phyloP scores from a whole-genome alignment of 2,797 vertebrate genomes.

The Trachops cirrhosus region DNA sequence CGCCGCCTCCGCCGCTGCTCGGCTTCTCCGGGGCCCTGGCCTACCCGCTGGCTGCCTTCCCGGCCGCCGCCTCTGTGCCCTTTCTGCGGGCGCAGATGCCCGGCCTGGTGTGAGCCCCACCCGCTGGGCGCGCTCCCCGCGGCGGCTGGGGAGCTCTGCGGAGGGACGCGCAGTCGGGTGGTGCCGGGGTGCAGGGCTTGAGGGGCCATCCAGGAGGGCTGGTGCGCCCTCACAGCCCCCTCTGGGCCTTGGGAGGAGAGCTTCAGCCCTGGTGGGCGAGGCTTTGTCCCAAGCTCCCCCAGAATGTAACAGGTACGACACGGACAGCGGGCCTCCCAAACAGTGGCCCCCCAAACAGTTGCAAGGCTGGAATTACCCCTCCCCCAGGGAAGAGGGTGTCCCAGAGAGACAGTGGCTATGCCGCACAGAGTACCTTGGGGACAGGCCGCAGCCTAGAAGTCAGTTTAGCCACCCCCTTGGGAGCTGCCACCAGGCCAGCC shows the following conservation, averaged over 20 bases:
- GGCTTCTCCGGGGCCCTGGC: conserved; percentile 86
- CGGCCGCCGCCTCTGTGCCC: conserved; percentile 86
- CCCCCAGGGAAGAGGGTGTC: not conserved
- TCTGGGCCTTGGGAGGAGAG: fast-evolving
- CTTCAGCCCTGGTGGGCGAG: fast-evolving
- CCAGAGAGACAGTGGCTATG: not conserved
- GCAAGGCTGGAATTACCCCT: not conserved
- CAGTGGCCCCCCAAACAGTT: not conserved
- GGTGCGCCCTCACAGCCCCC: not conserved
- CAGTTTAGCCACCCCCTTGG: fast-evolving
- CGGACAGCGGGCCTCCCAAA: not conserved
- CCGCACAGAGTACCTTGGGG: not conserved
- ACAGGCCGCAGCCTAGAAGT: not conserved
- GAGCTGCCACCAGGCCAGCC: not conserved
- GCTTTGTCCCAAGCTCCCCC: not conserved
- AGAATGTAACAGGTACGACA: not conserved
- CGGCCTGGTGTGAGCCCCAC: conserved; percentile 88
- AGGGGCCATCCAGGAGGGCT: too few species aligned
- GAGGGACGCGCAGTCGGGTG: not conserved
- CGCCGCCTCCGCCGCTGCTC: conserved; percentile 79
- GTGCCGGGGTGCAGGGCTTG: fast-evolving
- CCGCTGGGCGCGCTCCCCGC: not conserved
- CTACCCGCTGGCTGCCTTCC: conserved; percentile 90
- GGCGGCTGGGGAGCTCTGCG: not conserved
- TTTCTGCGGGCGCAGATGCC: conserved; percentile 93